Evolutionary conservation across 2,113 vertebrate species (phyloP).

Genomic region (Phylloscopus whistleri): DNA sequence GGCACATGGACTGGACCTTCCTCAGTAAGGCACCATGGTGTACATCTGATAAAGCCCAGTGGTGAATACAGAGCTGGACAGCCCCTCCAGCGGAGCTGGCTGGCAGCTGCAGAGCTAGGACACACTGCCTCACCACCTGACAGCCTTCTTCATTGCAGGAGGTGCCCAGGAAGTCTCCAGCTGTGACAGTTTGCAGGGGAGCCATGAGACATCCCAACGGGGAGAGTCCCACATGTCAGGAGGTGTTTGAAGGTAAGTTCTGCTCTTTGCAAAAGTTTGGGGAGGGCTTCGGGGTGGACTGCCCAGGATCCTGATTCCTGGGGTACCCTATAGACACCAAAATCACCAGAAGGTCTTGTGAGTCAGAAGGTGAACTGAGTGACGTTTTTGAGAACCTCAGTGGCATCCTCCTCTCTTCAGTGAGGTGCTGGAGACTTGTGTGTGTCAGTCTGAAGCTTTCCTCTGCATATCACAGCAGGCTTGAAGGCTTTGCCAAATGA

Average conservation of each 20-base stretch:
- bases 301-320: background rate
- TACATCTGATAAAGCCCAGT: background rate
- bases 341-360: background rate
- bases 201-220: background rate
- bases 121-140: background rate
- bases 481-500: background rate
- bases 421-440: background rate
- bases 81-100: background rate
- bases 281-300: background rate
- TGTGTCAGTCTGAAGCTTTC: background rate
- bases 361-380: background rate
- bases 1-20: background rate
- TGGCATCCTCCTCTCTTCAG: background rate
- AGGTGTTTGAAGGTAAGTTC: slow-evolving; percentile 54
- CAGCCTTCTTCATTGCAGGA: background rate
- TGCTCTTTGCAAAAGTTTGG: background rate
- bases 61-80: background rate
- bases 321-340: background rate
- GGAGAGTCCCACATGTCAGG: background rate
- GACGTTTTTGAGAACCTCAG: background rate
- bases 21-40: background rate
- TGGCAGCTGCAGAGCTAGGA: background rate
- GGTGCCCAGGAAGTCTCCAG: background rate
- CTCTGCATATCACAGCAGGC: background rate
- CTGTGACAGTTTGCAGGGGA: background rate